Evolutionary conservation across 30 jellyfish, hydroid and myxozoan species (phyloP), one percentile per base, ranked within the genome.

Genomic region (Clytia hemisphaerica): DNA sequence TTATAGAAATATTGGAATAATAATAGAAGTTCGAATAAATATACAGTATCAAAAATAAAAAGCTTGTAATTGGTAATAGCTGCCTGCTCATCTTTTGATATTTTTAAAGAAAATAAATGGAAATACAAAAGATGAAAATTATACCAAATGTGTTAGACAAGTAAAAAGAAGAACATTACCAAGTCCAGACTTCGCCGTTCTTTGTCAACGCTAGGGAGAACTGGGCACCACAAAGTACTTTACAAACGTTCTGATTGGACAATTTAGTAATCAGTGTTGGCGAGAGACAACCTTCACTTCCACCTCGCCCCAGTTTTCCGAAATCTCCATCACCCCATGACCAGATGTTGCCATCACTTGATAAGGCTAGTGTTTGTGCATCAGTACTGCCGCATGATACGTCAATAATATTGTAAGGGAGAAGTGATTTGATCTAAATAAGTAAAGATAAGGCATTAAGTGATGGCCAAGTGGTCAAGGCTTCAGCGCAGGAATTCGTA

Each of bases 291-390:
- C 94, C 92, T 57, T 80, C 94, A 51, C 94, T 79, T 35, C 97
- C 97, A 75, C 97, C 97, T 24, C 94, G 54, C 31, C 97, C 97
- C 14, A 88, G 83, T 48, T 88, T 88, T 26, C 97, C 97, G 33
- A 88, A 88, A 51, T 88, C 97, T 2, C 94, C 97, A 73, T 79
- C 94, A 14, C 97, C 97, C 94, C 94, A 88, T 28, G 94, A 79
- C 94, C 94, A 88, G 6, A 88, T 94, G 31, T 54, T 38, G 24
- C 80, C 84, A 53, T 86, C 87, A 36, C 66, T 94, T 14, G 97
- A 67, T 72, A 86, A 44, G 33, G 92, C 79, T 6, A 88, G 71
- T 19, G 94, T 80, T 62, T 78, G 94, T 12, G 96, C 94, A 64
- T 87, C 94, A 14, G 92, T 82, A 58, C 94, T 79, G 25, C 96